Evolutionary conservation across 2,113 vertebrate genomes (phyloP).

Genomic region (Australoheros scitulus): DNA sequence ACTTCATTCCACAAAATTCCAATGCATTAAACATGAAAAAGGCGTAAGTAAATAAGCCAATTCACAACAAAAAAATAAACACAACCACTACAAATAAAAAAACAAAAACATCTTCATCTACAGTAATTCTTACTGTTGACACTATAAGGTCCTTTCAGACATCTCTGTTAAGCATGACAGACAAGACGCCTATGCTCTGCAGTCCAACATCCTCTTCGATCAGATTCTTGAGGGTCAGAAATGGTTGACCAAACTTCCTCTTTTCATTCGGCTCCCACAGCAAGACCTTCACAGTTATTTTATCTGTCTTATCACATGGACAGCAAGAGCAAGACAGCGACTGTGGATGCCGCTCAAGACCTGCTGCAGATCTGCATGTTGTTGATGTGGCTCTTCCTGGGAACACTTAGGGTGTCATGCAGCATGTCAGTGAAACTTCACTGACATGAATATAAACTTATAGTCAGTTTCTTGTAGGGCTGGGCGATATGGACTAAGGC

Average conservation of each 20-base stretch:
- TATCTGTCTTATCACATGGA: neutral
- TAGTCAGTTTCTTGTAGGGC: too few species aligned
- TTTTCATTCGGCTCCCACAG: neutral
- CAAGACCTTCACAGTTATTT: neutral
- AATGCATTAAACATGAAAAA: neutral
- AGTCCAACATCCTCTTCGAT: neutral
- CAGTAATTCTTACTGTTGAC: neutral
- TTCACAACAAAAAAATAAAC: too few species aligned
- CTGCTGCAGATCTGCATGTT: neutral
- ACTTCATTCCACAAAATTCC: neutral
- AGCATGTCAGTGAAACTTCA: neutral
- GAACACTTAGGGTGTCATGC: neutral
- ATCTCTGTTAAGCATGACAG: neutral
- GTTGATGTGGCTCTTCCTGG: neutral
- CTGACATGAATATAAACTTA: too few species aligned
- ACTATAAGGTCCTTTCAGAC: neutral
- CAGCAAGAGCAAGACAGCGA: neutral
- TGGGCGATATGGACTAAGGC: neutral
- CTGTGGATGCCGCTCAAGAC: neutral
- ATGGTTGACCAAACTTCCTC: neutral
- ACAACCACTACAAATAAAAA: neutral
- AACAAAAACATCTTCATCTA: neutral
- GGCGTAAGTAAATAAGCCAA: too few species aligned
- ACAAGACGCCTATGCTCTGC: neutral
- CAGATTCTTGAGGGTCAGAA: neutral